These are phyloP conservation scores for Laupala kohalensis DNA, from an alignment of 1,140 invertebrate genomes.

Conservation along the genomic window DNA sequence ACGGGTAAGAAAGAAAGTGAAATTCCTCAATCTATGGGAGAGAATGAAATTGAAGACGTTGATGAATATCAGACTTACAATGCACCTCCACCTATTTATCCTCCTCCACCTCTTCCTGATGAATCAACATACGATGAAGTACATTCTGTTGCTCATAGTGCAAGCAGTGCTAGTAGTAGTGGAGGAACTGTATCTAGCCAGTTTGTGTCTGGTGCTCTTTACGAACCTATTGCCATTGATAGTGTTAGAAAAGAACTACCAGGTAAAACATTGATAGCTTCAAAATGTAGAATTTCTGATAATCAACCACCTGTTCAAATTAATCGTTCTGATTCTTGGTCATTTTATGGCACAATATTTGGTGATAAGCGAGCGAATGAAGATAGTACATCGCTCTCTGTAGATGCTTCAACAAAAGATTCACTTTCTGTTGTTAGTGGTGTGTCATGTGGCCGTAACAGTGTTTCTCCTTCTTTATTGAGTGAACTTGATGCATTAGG, in stretches of 20 bases:
- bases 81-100: slow-evolving; percentile 38
- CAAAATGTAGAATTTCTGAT: neutral
- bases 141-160: slow-evolving; percentile 22
- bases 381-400: neutral
- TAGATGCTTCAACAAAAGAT: neutral
- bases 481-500: slow-evolving; percentile 7
- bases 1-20: slow-evolving; percentile 10
- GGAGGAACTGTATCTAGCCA: neutral
- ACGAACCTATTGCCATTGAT: neutral
- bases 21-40: neutral
- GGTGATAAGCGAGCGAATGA: neutral
- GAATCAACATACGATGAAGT: slow-evolving; percentile 42
- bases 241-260: neutral
- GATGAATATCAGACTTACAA: slow-evolving; percentile 20
- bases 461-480: slow-evolving; percentile 6
- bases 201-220: neutral
- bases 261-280: neutral
- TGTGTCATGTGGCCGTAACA: neutral
- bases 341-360: slow-evolving; percentile 33
- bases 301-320: neutral
- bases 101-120: slow-evolving; percentile 41
- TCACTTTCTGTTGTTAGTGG: neutral
- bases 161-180: neutral
- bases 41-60: slow-evolving; percentile 18
- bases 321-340: slow-evolving; percentile 35